These are phyloP conservation scores for Dermatophagoides farinae DNA, from an alignment of 1,140 invertebrate species.

Conservation along the genomic window DNA sequence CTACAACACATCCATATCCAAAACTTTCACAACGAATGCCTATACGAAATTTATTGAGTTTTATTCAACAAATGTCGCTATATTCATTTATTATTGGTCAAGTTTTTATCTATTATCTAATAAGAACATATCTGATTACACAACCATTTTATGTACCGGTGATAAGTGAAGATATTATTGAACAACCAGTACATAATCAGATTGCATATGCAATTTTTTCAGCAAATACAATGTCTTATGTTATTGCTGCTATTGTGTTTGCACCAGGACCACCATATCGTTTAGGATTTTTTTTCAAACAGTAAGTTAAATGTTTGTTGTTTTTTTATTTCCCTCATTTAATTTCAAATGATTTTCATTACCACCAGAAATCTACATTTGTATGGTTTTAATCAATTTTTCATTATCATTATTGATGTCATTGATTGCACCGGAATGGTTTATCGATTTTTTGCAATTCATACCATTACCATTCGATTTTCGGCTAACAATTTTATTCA, in stretches of 20 bases:
- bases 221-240: constrained; percentile 20
- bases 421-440: constrained; percentile 15
- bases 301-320: constrained; percentile 15
- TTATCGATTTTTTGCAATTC: constrained; percentile 16
- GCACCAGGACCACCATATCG: constrained; percentile 21
- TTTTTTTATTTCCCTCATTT: neutral
- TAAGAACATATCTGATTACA: constrained; percentile 19
- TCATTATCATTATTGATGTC: constrained; percentile 13
- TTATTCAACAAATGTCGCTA: constrained; percentile 22
- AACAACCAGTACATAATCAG: constrained; percentile 14
- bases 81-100: constrained; percentile 24
- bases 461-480: constrained; percentile 16
- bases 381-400: constrained; percentile 17
- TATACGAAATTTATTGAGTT: constrained; percentile 20
- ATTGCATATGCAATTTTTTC: constrained; percentile 18
- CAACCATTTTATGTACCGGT: constrained; percentile 21
- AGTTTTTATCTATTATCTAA: constrained; percentile 19
- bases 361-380: constrained; percentile 3
- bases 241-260: constrained; percentile 22
- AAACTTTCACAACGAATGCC: constrained; percentile 19
- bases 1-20: constrained; percentile 20
- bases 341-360: constrained; percentile 2
- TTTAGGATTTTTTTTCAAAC: constrained; percentile 16
- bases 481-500: constrained; percentile 14
- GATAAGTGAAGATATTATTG: neutral